Base-by-base conservation (phyloP, 2,888 invertebrate species). In the Steromphala cineraria region DNA sequence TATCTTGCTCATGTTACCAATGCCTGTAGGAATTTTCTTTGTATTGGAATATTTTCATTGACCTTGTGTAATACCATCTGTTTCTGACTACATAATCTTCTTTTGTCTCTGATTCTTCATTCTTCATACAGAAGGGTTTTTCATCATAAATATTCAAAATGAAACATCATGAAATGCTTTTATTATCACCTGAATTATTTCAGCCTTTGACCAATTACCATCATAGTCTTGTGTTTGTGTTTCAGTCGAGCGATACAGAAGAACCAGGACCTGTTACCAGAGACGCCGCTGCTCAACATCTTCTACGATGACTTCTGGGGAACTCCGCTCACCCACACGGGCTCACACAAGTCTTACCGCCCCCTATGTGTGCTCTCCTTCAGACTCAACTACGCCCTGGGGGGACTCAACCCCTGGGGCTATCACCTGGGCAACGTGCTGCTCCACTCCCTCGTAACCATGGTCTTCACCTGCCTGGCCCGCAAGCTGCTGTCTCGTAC, bases 221-320 rank as follows among this genome's bases (percentile, higher is more conserved):
- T 36, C 36, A 4, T 10, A 46, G 46, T 13, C 7, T 46, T 19
- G 36, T 3, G 8, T 75, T 81, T 81, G 15, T 86, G 88, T 91
- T 87, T 21, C 96, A 99, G 99, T 93, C 97, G 98, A 91, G 99
- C 99, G 88, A 98, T 99, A 92, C 95, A 98, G 93, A 97, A 96
- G 92, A 99, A 99, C 94, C 97, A 97, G 85, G 99, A 99, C 94
- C 95, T 99, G 90, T 95, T 96, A 90, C 96, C 97, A 84, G 89
- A 90, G 67, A 96, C 96, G 89, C 96, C 98, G 82, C 95, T 98
- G 95, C 95, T 95, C 89, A 95, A 96, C 88, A 95, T 98, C 89
- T 96, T 98, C 92, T 95, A 95, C 93, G 96, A 99, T 94, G 99
- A 99, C 95, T 99, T 98, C 94, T 99, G 99, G 99, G 99, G 99